phyloP scores from a whole-genome alignment of 2,797 vertebrate genomes.

The Scomberomorus guttatus region DNA sequence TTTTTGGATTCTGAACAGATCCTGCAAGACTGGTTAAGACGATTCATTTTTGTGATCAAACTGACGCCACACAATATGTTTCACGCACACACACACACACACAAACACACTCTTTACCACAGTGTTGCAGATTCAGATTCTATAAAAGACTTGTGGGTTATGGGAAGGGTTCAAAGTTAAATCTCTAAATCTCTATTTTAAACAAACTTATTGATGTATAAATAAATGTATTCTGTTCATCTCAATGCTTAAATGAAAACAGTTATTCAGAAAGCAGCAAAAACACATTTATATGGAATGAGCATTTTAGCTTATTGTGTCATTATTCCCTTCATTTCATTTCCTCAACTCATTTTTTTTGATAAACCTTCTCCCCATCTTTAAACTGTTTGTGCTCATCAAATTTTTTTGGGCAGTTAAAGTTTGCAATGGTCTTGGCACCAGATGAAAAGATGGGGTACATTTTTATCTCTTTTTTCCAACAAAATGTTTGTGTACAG shows the following conservation, averaged over 20 bases:
- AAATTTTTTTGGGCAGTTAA: slow-evolving; percentile 2
- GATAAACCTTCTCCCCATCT: slow-evolving; percentile 1
- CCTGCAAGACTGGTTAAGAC: slow-evolving; percentile 36
- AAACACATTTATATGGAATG: slow-evolving; percentile 50
- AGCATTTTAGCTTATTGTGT: slow-evolving; percentile 56
- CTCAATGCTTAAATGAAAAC: slow-evolving; percentile 61
- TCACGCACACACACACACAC: slow-evolving; percentile 8
- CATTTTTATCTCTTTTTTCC: not conserved
- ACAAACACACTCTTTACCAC: slow-evolving; percentile 22
- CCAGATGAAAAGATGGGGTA: not conserved
- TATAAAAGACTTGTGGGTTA: slow-evolving; percentile 62
- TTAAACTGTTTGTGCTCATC: slow-evolving; percentile 19
- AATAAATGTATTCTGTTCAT: slow-evolving; percentile 78
- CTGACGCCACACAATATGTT: slow-evolving; percentile 4
- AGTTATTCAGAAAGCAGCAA: slow-evolving; percentile 54
- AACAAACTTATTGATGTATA: slow-evolving; percentile 80
- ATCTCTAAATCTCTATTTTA: slow-evolving; percentile 85
- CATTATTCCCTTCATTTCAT: slow-evolving; percentile 23
- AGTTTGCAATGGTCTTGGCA: slow-evolving; percentile 6
- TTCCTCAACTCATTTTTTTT: slow-evolving; percentile 15
- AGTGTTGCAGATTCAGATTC: slow-evolving; percentile 74
- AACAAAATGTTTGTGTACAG: not conserved
- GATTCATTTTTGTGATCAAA: slow-evolving; percentile 42
- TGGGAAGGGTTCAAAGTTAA: slow-evolving; percentile 62
- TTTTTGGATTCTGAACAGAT: slow-evolving; percentile 44